Evolutionary conservation across 1,140 invertebrate species (phyloP).

Genomic region (Mamestra configurata): DNA sequence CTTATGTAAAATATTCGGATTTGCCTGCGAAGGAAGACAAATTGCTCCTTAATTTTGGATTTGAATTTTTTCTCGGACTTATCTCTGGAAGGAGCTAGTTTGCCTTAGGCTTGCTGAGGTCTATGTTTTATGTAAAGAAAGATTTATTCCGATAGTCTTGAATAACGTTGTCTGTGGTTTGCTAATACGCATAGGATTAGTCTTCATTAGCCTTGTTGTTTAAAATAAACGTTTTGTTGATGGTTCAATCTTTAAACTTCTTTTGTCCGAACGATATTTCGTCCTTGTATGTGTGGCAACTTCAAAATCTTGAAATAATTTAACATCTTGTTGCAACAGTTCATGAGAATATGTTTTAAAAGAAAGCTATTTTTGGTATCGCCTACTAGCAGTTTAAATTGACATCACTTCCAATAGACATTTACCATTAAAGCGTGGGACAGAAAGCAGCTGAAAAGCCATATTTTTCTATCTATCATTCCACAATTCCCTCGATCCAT

Average conservation of each 20-base stretch:
- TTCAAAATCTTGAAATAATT: too few relatives aligned
- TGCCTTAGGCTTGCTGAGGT: neutral
- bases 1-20: conserved; percentile 48
- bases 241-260: neutral
- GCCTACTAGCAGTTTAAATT: neutral
- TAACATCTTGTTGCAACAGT: too few relatives aligned
- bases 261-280: too few relatives aligned
- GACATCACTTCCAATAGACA: neutral
- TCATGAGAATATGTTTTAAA: too few relatives aligned
- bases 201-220: neutral
- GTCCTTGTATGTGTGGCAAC: too few relatives aligned
- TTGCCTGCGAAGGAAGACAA: conserved; percentile 39
- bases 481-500: neutral
- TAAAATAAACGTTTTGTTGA: neutral
- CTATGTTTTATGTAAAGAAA: neutral
- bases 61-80: conserved; percentile 25
- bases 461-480: neutral
- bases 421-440: neutral
- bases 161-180: neutral
- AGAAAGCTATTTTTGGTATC: too few relatives aligned
- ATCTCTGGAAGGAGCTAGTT: conserved; percentile 7
- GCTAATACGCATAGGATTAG: neutral
- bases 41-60: conserved; percentile 48
- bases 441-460: neutral
- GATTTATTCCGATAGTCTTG: neutral